These are phyloP conservation scores for Hyles euphorbiae DNA, from an alignment of 1,140 invertebrate genomes.

Conservation along the genomic window DNA sequence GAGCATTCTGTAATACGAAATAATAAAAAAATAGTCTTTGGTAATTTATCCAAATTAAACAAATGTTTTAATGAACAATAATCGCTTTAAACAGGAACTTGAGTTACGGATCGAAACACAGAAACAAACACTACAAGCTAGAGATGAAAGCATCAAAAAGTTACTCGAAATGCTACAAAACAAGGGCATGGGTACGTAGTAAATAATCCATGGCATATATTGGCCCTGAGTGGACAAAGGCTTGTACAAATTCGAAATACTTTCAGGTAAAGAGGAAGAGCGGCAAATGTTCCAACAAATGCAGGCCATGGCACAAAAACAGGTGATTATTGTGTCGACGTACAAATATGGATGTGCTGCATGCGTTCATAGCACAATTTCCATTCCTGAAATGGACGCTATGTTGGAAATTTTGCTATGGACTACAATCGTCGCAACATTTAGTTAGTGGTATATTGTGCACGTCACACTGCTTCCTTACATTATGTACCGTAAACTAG, in stretches of 20 bases:
- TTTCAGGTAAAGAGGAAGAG: slow-evolving; percentile 94
- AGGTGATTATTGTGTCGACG: slow-evolving; percentile 83
- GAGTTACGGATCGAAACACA: slow-evolving; percentile 98
- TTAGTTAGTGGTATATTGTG: slow-evolving; percentile 47
- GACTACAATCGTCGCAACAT: slow-evolving; percentile 39
- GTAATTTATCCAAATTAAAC: too few species aligned
- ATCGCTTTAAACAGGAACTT: slow-evolving; percentile 81
- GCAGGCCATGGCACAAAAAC: slow-evolving; percentile 96
- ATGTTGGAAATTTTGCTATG: slow-evolving; percentile 42
- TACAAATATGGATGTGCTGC: slow-evolving; percentile 32
- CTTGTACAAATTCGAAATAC: slow-evolving; percentile 20
- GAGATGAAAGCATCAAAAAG: slow-evolving; percentile 99
- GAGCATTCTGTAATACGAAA: too few species aligned
- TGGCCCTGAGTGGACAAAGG: neutral
- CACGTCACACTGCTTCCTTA: slow-evolving; percentile 63
- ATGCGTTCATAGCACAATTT: slow-evolving; percentile 37
- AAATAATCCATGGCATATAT: too few species aligned
- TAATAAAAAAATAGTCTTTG: too few species aligned
- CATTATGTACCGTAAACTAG: slow-evolving; percentile 44
- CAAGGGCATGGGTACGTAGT: slow-evolving; percentile 93
- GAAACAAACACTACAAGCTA: slow-evolving; percentile 95
- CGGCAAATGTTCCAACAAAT: slow-evolving; percentile 96
- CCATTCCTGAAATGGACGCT: slow-evolving; percentile 19
- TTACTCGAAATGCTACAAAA: slow-evolving; percentile 98
- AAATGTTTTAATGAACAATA: too few species aligned